Evolutionary conservation across 2,113 vertebrate species (phyloP).

Genomic region (Oreotrochilus melanogaster): DNA sequence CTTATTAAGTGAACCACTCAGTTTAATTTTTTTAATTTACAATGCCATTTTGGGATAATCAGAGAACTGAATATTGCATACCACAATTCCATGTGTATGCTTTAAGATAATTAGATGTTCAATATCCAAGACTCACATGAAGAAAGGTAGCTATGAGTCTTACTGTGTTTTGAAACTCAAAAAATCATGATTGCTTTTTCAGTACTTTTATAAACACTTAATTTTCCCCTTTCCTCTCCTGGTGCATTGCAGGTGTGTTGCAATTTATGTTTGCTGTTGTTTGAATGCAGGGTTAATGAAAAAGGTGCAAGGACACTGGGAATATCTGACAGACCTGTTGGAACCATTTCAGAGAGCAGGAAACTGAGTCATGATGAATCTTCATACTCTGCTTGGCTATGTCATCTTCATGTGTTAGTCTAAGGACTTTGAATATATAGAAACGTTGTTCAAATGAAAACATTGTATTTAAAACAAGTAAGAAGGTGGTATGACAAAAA

Average conservation of each 20-base stretch:
- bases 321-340: neutral
- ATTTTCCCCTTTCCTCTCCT: neutral
- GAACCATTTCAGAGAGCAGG: neutral
- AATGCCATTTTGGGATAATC: neutral
- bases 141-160: neutral
- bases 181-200: neutral
- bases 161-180: neutral
- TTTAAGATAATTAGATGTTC: conserved; percentile 31
- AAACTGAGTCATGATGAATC: neutral
- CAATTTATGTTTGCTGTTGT: neutral
- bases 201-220: neutral
- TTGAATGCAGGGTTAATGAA: neutral
- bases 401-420: neutral
- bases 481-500: neutral
- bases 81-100: neutral
- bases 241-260: neutral
- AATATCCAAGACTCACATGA: neutral
- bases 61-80: neutral
- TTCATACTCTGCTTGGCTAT: neutral
- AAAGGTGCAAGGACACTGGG: neutral
- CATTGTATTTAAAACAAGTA: neutral
- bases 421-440: neutral
- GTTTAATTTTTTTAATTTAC: conserved; percentile 22
- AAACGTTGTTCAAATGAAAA: neutral
- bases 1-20: conserved; percentile 18